Conservation (phyloP, 2,113 vertebrate species). For the Todiramphus chloris region DNA sequence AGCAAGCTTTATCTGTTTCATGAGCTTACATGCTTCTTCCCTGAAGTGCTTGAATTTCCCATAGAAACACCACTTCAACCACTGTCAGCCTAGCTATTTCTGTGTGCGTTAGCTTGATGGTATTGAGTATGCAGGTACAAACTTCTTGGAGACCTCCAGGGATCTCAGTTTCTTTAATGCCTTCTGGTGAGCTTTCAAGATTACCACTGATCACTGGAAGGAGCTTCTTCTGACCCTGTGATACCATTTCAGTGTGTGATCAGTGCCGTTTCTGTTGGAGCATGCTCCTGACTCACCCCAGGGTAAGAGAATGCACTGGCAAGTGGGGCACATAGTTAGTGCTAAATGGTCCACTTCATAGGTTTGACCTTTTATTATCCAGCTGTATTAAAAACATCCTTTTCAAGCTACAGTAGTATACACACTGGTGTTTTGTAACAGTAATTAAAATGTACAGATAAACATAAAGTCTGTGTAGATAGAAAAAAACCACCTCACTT, state of each 20-base stretch:
- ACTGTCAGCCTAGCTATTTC: background rate
- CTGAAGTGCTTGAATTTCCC: background rate
- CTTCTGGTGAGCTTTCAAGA: background rate
- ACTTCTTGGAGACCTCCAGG: background rate
- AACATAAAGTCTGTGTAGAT: background rate
- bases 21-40: background rate
- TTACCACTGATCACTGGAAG: background rate
- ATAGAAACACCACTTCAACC: background rate
- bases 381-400: background rate
- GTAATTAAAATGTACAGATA: background rate
- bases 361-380: background rate
- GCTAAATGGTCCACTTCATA: background rate
- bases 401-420: background rate
- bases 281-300: fast-evolving
- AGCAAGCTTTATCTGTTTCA: background rate
- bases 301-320: background rate
- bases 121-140: background rate
- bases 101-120: background rate
- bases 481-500: background rate
- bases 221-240: background rate
- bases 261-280: background rate
- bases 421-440: background rate
- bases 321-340: background rate
- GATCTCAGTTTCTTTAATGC: background rate
- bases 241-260: background rate